Percentiles rank a stretch among this genome's conserved stretches.
Conservation (phyloP, 2,797 vertebrate species). For the Heterohyrax brucei region DNA sequence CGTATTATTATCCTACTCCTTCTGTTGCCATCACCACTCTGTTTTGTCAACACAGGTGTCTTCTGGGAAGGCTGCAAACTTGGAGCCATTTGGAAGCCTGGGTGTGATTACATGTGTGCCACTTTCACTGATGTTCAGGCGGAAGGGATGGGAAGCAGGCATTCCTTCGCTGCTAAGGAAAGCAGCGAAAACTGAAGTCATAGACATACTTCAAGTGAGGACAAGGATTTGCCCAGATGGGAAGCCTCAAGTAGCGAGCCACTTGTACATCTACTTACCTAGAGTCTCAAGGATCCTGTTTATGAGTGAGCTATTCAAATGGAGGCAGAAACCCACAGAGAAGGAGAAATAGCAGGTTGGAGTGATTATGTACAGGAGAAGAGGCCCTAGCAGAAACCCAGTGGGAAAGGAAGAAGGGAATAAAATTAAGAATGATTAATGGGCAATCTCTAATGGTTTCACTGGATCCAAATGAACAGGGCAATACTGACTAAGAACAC, state of each 20-base stretch:
- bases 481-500: constrained; percentile 64
- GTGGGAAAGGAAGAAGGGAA: constrained; percentile 77
- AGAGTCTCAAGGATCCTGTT: constrained; percentile 77
- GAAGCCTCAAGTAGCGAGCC: constrained; percentile 76
- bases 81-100: not conserved
- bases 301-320: constrained; percentile 73
- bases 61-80: not conserved
- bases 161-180: constrained; percentile 64
- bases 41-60: not conserved
- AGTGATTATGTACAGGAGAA: constrained; percentile 78
- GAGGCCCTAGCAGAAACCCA: constrained; percentile 66
- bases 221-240: constrained; percentile 80
- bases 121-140: rapidly evolving
- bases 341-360: constrained; percentile 76
- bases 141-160: not conserved
- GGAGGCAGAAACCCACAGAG: constrained; percentile 67
- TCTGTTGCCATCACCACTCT: not conserved
- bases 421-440: constrained; percentile 79
- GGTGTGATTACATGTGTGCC: not conserved
- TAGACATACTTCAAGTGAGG: constrained; percentile 70
- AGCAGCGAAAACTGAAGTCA: constrained; percentile 47
- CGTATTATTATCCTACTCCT: no score
- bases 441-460: constrained; percentile 69
- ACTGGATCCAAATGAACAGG: constrained; percentile 67
- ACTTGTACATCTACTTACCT: constrained; percentile 82